phyloP scores from a whole-genome alignment of 2,113 vertebrate species.

The Picathartes gymnocephalus region DNA sequence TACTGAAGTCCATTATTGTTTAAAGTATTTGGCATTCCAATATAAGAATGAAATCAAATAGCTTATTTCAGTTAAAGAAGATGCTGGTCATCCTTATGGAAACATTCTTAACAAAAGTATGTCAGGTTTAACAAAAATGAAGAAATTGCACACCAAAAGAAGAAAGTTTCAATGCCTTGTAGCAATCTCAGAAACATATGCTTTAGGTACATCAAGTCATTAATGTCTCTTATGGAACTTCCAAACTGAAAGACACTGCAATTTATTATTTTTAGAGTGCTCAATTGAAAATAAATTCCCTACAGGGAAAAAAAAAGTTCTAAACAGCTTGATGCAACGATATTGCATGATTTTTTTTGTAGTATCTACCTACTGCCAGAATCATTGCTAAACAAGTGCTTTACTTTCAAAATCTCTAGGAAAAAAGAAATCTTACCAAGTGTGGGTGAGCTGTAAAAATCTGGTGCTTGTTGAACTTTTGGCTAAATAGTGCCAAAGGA shows the following conservation, averaged over 20 bases:
- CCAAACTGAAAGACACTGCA: neutral
- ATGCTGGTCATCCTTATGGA: neutral
- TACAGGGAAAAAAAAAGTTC: neutral
- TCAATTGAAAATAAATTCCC: constrained; percentile 19
- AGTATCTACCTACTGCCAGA: neutral
- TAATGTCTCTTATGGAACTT: neutral
- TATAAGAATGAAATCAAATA: neutral
- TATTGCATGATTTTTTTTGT: neutral
- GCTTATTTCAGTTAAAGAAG: neutral
- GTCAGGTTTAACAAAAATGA: neutral
- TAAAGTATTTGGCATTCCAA: neutral
- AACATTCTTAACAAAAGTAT: neutral
- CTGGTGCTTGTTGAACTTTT: constrained; percentile 10
- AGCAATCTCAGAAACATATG: neutral
- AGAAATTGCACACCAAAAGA: neutral
- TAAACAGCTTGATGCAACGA: neutral
- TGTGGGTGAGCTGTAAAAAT: constrained; percentile 39
- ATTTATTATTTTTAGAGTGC: neutral
- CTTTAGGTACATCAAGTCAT: neutral
- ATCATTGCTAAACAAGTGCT: neutral
- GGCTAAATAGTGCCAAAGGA: constrained; percentile 56
- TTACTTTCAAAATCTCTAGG: neutral
- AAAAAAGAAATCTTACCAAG: neutral
- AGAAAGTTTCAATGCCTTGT: neutral
- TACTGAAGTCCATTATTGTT: neutral